Base-by-base conservation (phyloP, 92 coral and sea anemone genomes). In the Parazoanthus swiftii region DNA sequence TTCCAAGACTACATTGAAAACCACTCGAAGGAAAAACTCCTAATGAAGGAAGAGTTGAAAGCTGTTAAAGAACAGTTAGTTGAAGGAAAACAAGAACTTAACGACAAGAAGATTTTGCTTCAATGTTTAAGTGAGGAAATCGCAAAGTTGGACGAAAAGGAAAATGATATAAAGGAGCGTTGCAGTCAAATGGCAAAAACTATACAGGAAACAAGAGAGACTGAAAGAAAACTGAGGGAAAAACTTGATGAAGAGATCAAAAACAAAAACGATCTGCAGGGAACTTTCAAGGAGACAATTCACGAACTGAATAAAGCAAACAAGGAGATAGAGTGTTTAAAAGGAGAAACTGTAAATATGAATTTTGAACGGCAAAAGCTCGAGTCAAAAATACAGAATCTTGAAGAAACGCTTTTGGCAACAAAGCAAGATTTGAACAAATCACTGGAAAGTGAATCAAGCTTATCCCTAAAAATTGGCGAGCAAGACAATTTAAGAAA, bases 211-310 rank as follows among this genome's bases (percentile, higher is more conserved):
- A 59, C 54, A 2, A 71, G 63, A 88, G 86, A 89, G n/a, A 81
- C 70, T 88, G 85, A 65, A 37, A 65, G 38, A 18, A 73, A 79
- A 43, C 50, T 68, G 36, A 70, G 54, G 38, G 36, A 76, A 54
- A 50, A 86, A 58, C 88, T 93, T 35, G 88, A 88, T 63, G 85
- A 93, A 54, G 92, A 88, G 66, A 87, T 89, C 67, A 86, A 80
- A 50, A 85, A 91, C 67, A 90, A 89, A 26, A 89, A 86, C 80
- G 77, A 10, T n/a, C 54, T 92, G 29, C 88, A 85, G 77, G 91
- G 77, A 85, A 94, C 90, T 56, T 73, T 95, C 37, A 89, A 89
- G 77, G 50, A 92, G 90, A 71, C 92, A 89, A 37, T 86, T 88
- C 43, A 43, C 75, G 29, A 76, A 33, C 4, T 84, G 76, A 88